Percentiles rank a stretch among this genome's conserved stretches.
phyloP scores from a whole-genome alignment of 2,888 invertebrate genomes.

The Theodoxus fluviatilis region DNA sequence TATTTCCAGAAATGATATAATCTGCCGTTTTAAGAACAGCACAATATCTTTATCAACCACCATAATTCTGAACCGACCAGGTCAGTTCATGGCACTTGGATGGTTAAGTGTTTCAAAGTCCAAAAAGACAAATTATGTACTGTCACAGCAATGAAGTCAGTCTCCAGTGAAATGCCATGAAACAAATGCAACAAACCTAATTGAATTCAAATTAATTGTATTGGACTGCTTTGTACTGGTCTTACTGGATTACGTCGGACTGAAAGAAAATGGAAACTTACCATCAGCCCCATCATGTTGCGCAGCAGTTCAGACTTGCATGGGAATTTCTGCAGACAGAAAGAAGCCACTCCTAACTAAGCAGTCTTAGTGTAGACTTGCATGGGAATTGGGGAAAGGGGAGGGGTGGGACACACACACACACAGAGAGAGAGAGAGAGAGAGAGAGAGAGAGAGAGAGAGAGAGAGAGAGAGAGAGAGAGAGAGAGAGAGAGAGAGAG shows the following conservation, averaged over 20 bases:
- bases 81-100: too few relatives aligned
- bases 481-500: background rate
- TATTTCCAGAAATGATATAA: too few relatives aligned
- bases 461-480: background rate
- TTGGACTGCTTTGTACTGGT: background rate
- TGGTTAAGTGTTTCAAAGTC: too few relatives aligned
- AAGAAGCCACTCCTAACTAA: background rate
- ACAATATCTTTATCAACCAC: too few relatives aligned
- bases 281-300: conserved; percentile 92
- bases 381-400: background rate
- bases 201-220: too few relatives aligned
- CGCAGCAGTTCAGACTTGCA: conserved; percentile 87
- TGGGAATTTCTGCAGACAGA: conserved; percentile 76
- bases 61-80: too few relatives aligned
- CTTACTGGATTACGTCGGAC: background rate
- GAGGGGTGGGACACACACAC: conserved; percentile 6
- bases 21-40: too few relatives aligned
- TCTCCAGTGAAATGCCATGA: too few relatives aligned
- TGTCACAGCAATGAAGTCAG: too few relatives aligned
- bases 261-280: conserved; percentile 38
- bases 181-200: too few relatives aligned
- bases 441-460: background rate
- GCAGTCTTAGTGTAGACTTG: background rate
- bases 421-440: conserved; percentile 1
- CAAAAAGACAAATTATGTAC: too few relatives aligned